Percentiles rank a stretch among this genome's conserved stretches.
phyloP scores from a whole-genome alignment of 37 sponge, comb jelly and placozoan genomes.

The Oscarella lobularis region DNA sequence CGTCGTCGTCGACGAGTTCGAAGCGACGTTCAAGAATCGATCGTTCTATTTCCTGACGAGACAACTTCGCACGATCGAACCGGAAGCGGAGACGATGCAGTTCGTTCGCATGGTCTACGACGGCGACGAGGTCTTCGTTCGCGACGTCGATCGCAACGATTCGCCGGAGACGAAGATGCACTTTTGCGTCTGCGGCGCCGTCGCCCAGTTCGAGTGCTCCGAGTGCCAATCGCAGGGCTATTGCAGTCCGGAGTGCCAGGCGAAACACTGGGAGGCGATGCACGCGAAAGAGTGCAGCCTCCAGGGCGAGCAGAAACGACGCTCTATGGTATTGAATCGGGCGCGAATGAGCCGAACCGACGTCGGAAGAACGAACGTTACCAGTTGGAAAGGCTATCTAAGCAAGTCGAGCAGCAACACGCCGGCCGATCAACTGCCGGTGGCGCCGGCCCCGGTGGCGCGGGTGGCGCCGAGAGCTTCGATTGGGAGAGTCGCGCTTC shows the following conservation, averaged over 20 bases:
- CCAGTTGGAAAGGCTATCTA: neutral
- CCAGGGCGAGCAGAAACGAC: neutral
- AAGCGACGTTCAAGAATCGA: conserved; percentile 27
- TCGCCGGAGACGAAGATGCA: conserved; percentile 19
- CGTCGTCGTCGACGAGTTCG: conserved; percentile 35
- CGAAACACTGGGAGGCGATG: conserved; percentile 40
- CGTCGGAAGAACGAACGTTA: neutral
- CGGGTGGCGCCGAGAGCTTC: neutral
- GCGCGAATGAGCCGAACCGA: neutral
- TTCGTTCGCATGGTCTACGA: conserved; percentile 63
- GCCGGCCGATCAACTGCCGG: neutral
- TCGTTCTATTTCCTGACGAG: conserved; percentile 66
- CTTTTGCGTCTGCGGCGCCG: conserved; percentile 62
- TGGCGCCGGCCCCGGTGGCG: neutral
- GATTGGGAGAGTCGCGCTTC: neutral
- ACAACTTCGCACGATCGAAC: conserved; percentile 56
- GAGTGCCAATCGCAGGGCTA: conserved; percentile 43
- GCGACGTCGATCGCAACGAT: conserved; percentile 19
- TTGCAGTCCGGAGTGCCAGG: conserved; percentile 54
- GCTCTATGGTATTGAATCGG: neutral
- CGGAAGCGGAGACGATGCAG: conserved; percentile 53
- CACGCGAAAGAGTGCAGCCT: neutral
- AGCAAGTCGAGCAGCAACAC: too few relatives aligned
- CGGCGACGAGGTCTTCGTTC: conserved; percentile 36
- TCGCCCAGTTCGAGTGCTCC: conserved; percentile 54